Conservation (phyloP, 2,888 invertebrate genomes). For the Harmothoe impar region DNA sequence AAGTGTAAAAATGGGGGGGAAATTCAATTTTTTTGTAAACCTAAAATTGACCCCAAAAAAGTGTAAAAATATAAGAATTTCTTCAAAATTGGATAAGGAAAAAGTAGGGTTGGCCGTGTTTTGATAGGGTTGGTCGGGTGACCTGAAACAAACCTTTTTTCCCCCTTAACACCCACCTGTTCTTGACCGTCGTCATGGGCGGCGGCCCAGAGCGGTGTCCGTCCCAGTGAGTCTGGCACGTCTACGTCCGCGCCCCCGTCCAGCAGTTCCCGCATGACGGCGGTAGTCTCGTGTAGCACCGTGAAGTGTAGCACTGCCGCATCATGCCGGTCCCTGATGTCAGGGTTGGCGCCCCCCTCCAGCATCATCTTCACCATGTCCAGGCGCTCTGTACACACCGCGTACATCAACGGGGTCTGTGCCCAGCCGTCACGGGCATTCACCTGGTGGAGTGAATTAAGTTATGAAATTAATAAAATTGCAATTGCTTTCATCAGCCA, state of each 20-base stretch:
- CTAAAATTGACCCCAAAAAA: no score
- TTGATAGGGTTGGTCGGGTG: no score
- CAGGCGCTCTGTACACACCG: constrained; percentile 45
- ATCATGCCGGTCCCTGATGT: constrained; percentile 73
- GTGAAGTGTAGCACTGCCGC: constrained; percentile 76
- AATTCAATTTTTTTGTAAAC: no score
- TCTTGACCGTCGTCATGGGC: constrained; percentile 68
- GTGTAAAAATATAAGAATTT: no score
- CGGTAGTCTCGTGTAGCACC: constrained; percentile 70
- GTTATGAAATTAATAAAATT: background rate
- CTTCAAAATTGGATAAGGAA: no score
- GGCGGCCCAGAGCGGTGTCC: constrained; percentile 76
- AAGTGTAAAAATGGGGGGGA: no score
- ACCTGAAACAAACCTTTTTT: no score
- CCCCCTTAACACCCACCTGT: constrained; percentile 63
- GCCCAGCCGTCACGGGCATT: constrained; percentile 50
- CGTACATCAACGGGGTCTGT: constrained; percentile 58
- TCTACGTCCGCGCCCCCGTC: constrained; percentile 74
- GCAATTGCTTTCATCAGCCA: background rate
- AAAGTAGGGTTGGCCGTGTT: no score
- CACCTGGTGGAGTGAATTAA: background rate
- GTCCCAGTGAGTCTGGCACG: constrained; percentile 72
- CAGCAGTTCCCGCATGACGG: constrained; percentile 73
- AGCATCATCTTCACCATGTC: constrained; percentile 71
- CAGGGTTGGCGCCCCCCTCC: constrained; percentile 74